Evolutionary conservation across 2,888 invertebrate genomes (phyloP).

Genomic region (Agonopterix arenella): DNA sequence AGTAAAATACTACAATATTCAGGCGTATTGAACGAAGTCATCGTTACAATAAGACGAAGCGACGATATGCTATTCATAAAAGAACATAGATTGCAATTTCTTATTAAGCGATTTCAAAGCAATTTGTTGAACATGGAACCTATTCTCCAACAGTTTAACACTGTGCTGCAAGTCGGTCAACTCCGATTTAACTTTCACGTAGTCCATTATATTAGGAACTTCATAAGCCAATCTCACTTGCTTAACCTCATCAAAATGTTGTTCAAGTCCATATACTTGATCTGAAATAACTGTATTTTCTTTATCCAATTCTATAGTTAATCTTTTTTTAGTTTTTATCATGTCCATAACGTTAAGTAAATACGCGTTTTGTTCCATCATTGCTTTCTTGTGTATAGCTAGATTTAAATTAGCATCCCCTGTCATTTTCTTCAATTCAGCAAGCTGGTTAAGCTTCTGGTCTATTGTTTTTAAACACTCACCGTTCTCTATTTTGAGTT

Average conservation of each 20-base stretch:
- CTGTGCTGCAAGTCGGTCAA: slow-evolving; percentile 57
- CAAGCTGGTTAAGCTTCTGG: slow-evolving; percentile 66
- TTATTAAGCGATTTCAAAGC: slow-evolving; percentile 47
- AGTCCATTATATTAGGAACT: slow-evolving; percentile 77
- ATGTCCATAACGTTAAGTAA: slow-evolving; percentile 52
- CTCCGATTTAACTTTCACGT: slow-evolving; percentile 70
- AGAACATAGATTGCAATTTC: slow-evolving; percentile 24
- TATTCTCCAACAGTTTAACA: slow-evolving; percentile 49
- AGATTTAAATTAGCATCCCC: slow-evolving; percentile 76
- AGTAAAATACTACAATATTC: too few relatives aligned
- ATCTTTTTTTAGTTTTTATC: slow-evolving; percentile 50
- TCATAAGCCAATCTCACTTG: slow-evolving; percentile 56
- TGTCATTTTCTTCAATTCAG: slow-evolving; percentile 76
- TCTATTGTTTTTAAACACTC: slow-evolving; percentile 71
- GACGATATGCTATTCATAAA: background rate
- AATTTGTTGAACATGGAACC: slow-evolving; percentile 51
- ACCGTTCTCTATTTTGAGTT: slow-evolving; percentile 78
- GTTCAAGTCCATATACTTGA: slow-evolving; percentile 52
- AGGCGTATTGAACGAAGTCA: too few relatives aligned
- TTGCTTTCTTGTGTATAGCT: slow-evolving; percentile 72
- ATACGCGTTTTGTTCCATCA: slow-evolving; percentile 68
- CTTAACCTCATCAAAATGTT: slow-evolving; percentile 49
- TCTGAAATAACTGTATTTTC: slow-evolving; percentile 47
- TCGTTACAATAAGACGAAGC: too few relatives aligned
- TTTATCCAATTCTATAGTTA: slow-evolving; percentile 53